Evolutionary conservation across 2,113 vertebrate genomes (phyloP).

Genomic region (Spilogale gracilis): DNA sequence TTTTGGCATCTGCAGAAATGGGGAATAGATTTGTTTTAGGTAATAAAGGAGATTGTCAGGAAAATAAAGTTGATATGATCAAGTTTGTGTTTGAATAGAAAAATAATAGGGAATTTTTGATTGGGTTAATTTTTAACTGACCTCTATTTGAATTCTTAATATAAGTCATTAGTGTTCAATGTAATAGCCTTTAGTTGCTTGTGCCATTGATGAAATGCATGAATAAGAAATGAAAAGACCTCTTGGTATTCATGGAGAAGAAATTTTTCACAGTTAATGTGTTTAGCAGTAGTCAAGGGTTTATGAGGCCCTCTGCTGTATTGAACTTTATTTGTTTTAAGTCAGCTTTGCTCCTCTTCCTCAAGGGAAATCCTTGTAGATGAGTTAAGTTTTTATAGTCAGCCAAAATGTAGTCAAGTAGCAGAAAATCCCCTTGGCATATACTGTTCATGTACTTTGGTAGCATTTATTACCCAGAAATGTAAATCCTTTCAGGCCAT

Average conservation of each 20-base stretch:
- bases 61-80: conserved; percentile 16
- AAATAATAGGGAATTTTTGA: conserved; percentile 23
- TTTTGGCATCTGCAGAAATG: conserved; percentile 24
- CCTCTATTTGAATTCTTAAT: conserved; percentile 52
- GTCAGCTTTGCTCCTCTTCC: neutral
- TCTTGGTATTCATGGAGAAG: neutral
- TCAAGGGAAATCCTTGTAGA: conserved; percentile 23
- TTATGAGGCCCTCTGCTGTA: conserved; percentile 35
- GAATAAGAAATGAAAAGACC: conserved; percentile 51
- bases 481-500: conserved; percentile 57
- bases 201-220: neutral
- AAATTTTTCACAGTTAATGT: conserved; percentile 44
- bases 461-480: conserved; percentile 47
- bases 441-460: neutral
- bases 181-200: neutral
- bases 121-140: conserved; percentile 30
- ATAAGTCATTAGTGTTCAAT: neutral
- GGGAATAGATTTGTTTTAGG: conserved; percentile 49
- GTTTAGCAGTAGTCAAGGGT: neutral
- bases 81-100: conserved; percentile 38
- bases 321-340: conserved; percentile 54
- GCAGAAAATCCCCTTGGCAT: conserved; percentile 34
- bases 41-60: neutral
- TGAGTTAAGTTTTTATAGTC: conserved; percentile 54
- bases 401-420: conserved; percentile 39